Base-by-base conservation (phyloP, 1,140 invertebrate genomes). In the Drosophila trapezifrons region DNA sequence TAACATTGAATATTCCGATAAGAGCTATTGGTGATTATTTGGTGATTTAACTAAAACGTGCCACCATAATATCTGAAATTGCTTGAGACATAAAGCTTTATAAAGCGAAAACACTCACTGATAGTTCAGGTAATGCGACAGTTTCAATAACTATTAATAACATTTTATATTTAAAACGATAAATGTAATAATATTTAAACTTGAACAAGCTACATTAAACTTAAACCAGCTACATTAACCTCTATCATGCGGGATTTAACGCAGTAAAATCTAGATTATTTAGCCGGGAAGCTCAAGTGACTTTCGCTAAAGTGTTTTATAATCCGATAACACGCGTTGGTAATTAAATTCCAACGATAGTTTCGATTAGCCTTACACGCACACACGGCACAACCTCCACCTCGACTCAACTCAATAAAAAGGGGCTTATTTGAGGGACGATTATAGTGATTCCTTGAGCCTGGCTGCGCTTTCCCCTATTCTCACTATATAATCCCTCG, bases 291-390 rank as follows among this genome's bases (percentile, higher is more conserved):
- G 12, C 49, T 15, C 9, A 20, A 52, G 27, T 18, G 27, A 1
- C n/a, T 51, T 17, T 18, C n/a, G 17, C 12, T 3, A 8, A 32
- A 51, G 51, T 54, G 18, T 37, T 54, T 37, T 37, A 22, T 37
- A 54, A 54, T 54, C 32, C 51, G 18, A 54, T 54, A 37, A 54
- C 4, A 37, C 18, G 20, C 32, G n/a, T 29, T 25, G 29, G 20
- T 15, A 58, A 58, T 58, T 25, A 29, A 38, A 59, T 22, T 13
- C 25, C 32, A 54, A 22, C 18, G 15, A 54, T 54, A 37, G 51
- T 37, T 54, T 15, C 22, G 37, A 27, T 25, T 27, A 42, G n/a
- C 4, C 37, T 9, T 3, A 9, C n/a, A 8, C 3, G 5, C 25
- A 18, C 15, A n/a, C 5, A 3, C 4, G 25, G 1, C 22, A 20